phyloP scores from a whole-genome alignment of 2,113 vertebrate genomes.

The Hoplias malabaricus region DNA sequence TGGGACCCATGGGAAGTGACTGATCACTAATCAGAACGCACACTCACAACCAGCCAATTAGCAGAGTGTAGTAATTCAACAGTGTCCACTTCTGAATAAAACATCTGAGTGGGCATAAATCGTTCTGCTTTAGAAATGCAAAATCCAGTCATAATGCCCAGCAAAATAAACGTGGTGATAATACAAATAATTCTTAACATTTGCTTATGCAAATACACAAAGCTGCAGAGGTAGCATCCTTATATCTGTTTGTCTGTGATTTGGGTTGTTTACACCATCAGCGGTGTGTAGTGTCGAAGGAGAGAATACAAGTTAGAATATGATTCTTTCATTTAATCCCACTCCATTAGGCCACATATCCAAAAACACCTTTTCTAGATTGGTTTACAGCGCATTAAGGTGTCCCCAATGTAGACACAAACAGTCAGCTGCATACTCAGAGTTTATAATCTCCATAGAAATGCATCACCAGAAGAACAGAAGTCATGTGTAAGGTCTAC shows the following conservation, averaged over 20 bases:
- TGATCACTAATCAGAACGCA: constrained; percentile 37
- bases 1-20: constrained; percentile 33
- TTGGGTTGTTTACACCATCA: no score
- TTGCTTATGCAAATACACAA: constrained; percentile 2
- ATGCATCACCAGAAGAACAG: no score
- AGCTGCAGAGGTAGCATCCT: neutral
- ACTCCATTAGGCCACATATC: no score
- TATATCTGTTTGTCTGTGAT: neutral
- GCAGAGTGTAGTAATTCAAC: neutral
- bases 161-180: constrained; percentile 11
- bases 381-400: no score
- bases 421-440: no score
- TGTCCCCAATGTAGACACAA: no score
- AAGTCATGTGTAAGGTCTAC: no score
- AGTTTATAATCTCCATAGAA: no score
- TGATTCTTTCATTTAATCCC: neutral
- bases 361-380: no score
- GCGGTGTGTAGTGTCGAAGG: no score
- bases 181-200: neutral
- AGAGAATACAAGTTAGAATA: neutral
- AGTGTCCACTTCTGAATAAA: neutral
- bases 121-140: neutral
- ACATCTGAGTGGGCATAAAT: constrained; percentile 12
- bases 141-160: constrained; percentile 4
- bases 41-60: constrained; percentile 12